Percentiles rank a stretch among this genome's conserved stretches.
These are phyloP conservation scores for Trichosurus vulpecula DNA, from an alignment of 2,797 vertebrate species.

Conservation along the genomic window DNA sequence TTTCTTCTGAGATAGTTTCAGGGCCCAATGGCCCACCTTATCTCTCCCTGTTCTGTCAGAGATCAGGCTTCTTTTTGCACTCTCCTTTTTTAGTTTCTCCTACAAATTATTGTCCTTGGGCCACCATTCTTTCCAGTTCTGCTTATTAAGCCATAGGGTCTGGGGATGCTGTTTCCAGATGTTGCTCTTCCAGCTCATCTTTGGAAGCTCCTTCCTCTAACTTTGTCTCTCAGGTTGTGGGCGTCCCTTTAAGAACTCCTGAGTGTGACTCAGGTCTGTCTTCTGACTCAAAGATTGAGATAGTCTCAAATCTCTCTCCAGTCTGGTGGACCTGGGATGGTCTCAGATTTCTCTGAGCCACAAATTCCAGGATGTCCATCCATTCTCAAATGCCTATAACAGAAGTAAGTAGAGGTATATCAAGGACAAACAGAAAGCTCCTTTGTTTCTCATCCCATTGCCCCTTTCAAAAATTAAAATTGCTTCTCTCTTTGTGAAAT, in stretches of 20 bases:
- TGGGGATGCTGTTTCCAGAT: neutral
- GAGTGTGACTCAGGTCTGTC: neutral
- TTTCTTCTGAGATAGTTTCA: neutral
- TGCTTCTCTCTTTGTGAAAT: neutral
- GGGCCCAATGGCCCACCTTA: neutral
- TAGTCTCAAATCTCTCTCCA: neutral
- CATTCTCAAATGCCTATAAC: conserved; percentile 14
- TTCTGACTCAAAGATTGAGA: neutral
- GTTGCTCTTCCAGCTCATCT: neutral
- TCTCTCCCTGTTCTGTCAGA: neutral
- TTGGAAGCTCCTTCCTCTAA: neutral
- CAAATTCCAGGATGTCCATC: neutral
- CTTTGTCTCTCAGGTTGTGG: neutral
- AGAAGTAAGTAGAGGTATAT: conserved; percentile 44
- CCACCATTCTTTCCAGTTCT: neutral
- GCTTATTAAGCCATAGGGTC: neutral
- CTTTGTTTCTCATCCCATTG: neutral
- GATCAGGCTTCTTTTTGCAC: neutral
- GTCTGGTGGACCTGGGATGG: neutral
- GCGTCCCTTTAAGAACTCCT: neutral
- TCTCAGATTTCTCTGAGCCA: neutral
- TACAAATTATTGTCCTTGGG: neutral
- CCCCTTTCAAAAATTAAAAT: neutral
- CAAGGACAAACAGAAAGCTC: conserved; percentile 1
- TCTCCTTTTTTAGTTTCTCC: neutral